These are phyloP conservation scores for Perognathus longimembris DNA, from an alignment of 2,113 vertebrate species.

Conservation along the genomic window DNA sequence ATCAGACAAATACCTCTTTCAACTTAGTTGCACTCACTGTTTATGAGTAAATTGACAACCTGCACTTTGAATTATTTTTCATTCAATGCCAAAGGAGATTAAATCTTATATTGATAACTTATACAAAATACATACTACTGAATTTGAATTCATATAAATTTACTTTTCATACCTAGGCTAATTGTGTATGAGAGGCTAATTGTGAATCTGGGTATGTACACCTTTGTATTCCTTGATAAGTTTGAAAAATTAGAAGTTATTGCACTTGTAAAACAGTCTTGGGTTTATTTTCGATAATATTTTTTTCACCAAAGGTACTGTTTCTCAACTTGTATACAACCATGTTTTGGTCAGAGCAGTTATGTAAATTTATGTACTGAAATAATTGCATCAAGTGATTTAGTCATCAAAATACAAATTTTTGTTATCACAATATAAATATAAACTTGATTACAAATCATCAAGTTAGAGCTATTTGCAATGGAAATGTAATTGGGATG, in stretches of 20 bases:
- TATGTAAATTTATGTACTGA: constrained; percentile 52
- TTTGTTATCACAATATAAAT: constrained; percentile 79
- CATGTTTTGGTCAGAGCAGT: constrained; percentile 46
- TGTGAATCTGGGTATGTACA: background rate
- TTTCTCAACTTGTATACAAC: background rate
- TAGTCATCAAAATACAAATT: constrained; percentile 68
- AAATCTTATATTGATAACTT: background rate
- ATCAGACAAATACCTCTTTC: too few species aligned
- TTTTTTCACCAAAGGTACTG: background rate
- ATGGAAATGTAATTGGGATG: constrained; percentile 83
- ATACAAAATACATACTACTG: background rate
- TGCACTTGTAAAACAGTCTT: background rate
- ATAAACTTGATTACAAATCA: constrained; percentile 80
- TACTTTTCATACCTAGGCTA: background rate
- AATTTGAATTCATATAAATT: constrained; percentile 11
- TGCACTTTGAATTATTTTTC: background rate
- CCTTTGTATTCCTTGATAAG: background rate
- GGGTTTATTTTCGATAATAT: background rate
- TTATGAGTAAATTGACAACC: background rate
- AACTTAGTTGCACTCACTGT: background rate
- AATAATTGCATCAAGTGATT: constrained; percentile 75
- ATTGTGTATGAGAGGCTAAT: background rate
- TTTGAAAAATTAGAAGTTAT: constrained; percentile 6
- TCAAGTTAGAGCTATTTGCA: constrained; percentile 80
- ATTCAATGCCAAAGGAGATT: background rate